Evolutionary conservation across 2,888 invertebrate species (phyloP), one percentile per base, ranked within the genome.

Genomic region (Polyploca ridens): DNA sequence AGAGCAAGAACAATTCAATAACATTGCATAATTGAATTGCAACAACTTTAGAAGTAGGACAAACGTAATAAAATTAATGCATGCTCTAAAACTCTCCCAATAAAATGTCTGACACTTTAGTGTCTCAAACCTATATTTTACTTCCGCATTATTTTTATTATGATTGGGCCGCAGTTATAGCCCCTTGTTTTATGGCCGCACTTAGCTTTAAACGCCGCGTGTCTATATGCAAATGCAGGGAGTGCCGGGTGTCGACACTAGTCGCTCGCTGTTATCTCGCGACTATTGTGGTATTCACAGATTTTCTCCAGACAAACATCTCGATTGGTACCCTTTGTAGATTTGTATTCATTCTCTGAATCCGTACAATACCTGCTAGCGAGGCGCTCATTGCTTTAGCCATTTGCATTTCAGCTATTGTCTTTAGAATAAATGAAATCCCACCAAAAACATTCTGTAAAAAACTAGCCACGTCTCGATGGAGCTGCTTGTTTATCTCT

Each of bases 111-210:
- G 46, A 19, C 54, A 54, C 16, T 54, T 54, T n/a, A 54, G 10
- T 19, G 54, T 19, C 19, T 19, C 10, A 7, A 10, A 19, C 54
- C 54, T 54, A 54, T 54, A 54, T 54, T 54, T 54, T 16, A 49
- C 16, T 16, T 10, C 11, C 46, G n/a, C 46, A 46, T 49, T 16
- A 16, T 49, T 16, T 49, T 49, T 19, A 54, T 54, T 54, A 54
- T 54, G 54, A 58, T 58, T 58, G 33, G 35, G 5, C 13, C 58
- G 5, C 19, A 14, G n/a, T 27, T 41, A 49, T 11, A 16, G 6
- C 33, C 49, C 35, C 46, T 38, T 19, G 60, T 49, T 63, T 60
- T 63, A 63, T 60, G 14, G 60, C 63, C 60, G 8, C 63, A 60
- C 14, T 63, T 46, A 58, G 63, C 44, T 63, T 44, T 58, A 33